Percentiles rank a stretch among this genome's conserved stretches.
Conservation (phyloP, 1,140 invertebrate genomes). For the Physella acuta region DNA sequence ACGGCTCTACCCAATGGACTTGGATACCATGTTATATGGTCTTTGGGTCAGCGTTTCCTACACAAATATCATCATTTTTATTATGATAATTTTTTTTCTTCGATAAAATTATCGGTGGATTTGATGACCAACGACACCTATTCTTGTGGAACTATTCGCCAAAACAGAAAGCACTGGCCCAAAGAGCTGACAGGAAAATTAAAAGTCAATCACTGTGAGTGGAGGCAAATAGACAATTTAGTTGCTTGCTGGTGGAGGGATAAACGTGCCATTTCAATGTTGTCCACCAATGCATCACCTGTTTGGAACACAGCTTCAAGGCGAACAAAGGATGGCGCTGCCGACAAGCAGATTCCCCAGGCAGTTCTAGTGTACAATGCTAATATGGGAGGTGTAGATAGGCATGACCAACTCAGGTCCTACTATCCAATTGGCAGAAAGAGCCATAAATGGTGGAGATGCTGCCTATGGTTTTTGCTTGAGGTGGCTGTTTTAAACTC, state of each 20-base stretch:
- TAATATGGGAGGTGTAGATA: conserved; percentile 22
- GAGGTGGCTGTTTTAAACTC: no score
- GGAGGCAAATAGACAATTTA: conserved; percentile 4
- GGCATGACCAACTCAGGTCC: background rate
- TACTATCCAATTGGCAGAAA: conserved; percentile 18
- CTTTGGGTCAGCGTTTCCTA: background rate
- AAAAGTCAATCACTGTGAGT: no score
- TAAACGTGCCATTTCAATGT: background rate
- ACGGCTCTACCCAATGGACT: background rate
- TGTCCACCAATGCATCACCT: conserved; percentile 21
- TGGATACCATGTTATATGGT: conserved; percentile 11
- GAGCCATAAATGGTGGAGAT: conserved; percentile 17
- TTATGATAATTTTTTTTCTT: conserved; percentile 27
- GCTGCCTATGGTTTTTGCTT: conserved; percentile 13
- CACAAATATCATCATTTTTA: conserved; percentile 14
- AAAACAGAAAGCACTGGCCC: conserved; percentile 18
- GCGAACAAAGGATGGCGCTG: background rate
- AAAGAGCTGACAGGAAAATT: background rate
- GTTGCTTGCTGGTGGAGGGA: conserved; percentile 19
- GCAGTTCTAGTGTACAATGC: conserved; percentile 13
- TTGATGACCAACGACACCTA: conserved; percentile 7
- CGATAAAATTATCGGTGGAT: conserved; percentile 13
- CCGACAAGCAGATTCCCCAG: background rate
- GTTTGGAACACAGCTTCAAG: background rate
- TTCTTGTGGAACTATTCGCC: conserved; percentile 3